Evolutionary conservation across 2,888 invertebrate species (phyloP).

Genomic region (Neoaliturus tenellus): DNA sequence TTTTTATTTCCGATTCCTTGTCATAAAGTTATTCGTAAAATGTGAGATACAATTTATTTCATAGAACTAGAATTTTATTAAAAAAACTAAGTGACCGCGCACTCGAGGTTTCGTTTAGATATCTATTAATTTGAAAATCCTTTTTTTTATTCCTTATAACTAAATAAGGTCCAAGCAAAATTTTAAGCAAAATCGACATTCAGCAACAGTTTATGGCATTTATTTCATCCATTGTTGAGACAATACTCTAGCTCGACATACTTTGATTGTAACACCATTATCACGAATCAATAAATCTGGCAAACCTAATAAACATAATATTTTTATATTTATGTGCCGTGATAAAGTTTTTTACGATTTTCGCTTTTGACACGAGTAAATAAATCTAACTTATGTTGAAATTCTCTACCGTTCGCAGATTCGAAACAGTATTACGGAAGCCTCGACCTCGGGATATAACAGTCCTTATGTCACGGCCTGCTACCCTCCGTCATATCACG

Average conservation of each 20-base stretch:
- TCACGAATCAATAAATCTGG: constrained; percentile 7
- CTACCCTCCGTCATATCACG: constrained; percentile 20
- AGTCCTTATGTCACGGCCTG: constrained; percentile 62
- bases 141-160: neutral
- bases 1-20: constrained; percentile 15
- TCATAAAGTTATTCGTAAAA: constrained; percentile 28
- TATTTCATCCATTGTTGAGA: neutral
- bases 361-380: constrained; percentile 8
- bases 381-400: neutral
- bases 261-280: constrained; percentile 50
- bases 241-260: constrained; percentile 35
- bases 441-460: constrained; percentile 62
- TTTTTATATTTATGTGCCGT: constrained; percentile 14
- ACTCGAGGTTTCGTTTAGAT: neutral
- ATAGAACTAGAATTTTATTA: constrained; percentile 44
- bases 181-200: neutral
- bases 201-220: neutral
- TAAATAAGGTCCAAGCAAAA: neutral
- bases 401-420: neutral
- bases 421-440: constrained; percentile 14
- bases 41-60: constrained; percentile 11
- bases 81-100: constrained; percentile 20
- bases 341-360: neutral
- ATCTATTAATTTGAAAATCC: neutral
- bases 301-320: constrained; percentile 12